Percentiles rank a stretch among this genome's conserved stretches.
Evolutionary conservation across 2,113 vertebrate species (phyloP).

Genomic region (Polypterus bichir): DNA sequence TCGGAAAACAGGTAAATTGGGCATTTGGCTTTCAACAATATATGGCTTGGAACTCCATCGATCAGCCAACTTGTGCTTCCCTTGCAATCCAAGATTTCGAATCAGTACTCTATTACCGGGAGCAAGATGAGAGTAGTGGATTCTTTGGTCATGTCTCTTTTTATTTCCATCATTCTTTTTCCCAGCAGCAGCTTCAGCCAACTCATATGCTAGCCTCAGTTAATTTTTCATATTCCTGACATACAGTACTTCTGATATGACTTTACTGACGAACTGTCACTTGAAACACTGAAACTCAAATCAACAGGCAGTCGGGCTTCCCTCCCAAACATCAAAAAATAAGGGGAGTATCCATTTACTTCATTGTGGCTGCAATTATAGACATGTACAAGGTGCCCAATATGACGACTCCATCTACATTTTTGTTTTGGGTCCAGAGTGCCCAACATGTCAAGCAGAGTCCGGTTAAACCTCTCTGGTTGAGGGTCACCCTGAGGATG

Average conservation of each 20-base stretch:
- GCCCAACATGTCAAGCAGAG: not conserved
- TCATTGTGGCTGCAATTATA: conserved; percentile 15
- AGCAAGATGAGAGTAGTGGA: conserved; percentile 1
- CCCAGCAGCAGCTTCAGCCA: conserved; percentile 3
- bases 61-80: conserved; percentile 13
- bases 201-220: conserved; percentile 7
- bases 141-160: conserved; percentile 9
- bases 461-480: not conserved
- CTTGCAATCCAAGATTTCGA: conserved; percentile 9
- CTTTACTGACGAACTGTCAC: conserved; percentile 1
- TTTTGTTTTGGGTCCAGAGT: not conserved
- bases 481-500: not conserved
- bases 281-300: conserved; percentile 10
- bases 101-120: conserved; percentile 13
- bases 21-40: conserved; percentile 14
- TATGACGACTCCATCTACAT: not conserved
- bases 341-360: conserved; percentile 12
- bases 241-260: conserved; percentile 16
- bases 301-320: conserved; percentile 19
- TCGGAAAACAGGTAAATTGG: conserved; percentile 12
- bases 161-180: conserved; percentile 16
- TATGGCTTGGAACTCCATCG: conserved; percentile 7
- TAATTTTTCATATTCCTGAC: conserved; percentile 13
- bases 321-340: conserved; percentile 13
- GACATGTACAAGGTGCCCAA: conserved; percentile 10